A percentile compares a stretch with the other conserved stretches of the same genome.
These are phyloP conservation scores for Mercenaria mercenaria DNA, from an alignment of 1,140 invertebrate species.

Conservation along the genomic window DNA sequence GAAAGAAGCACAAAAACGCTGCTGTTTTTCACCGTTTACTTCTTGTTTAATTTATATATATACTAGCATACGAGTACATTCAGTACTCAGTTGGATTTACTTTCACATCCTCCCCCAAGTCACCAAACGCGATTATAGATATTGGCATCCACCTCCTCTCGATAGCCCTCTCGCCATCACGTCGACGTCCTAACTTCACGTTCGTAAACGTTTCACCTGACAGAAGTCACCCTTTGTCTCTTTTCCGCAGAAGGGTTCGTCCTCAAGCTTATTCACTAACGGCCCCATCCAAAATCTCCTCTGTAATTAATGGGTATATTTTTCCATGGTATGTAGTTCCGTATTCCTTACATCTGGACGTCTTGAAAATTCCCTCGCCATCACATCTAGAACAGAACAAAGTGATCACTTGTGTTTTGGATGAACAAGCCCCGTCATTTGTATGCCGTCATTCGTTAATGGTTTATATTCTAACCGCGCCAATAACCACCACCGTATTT, in stretches of 20 bases:
- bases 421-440: neutral
- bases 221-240: neutral
- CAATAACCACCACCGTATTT: neutral
- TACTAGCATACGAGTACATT: no score
- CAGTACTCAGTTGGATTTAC: no score
- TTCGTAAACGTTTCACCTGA: neutral
- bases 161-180: neutral
- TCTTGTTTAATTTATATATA: no score
- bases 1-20: no score
- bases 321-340: conserved; percentile 4
- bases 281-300: neutral
- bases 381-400: neutral
- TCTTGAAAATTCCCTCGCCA: neutral
- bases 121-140: no score
- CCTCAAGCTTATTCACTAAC: neutral
- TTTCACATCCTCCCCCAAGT: no score
- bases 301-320: neutral
- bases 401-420: neutral
- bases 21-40: no score
- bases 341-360: neutral
- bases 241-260: neutral
- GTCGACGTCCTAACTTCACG: neutral
- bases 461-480: neutral
- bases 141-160: no score
- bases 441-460: neutral